A percentile compares a stretch with the other conserved stretches of the same genome.
These are phyloP conservation scores for Paramisgurnus dabryanus DNA, from an alignment of 2,113 vertebrate species.

Conservation along the genomic window DNA sequence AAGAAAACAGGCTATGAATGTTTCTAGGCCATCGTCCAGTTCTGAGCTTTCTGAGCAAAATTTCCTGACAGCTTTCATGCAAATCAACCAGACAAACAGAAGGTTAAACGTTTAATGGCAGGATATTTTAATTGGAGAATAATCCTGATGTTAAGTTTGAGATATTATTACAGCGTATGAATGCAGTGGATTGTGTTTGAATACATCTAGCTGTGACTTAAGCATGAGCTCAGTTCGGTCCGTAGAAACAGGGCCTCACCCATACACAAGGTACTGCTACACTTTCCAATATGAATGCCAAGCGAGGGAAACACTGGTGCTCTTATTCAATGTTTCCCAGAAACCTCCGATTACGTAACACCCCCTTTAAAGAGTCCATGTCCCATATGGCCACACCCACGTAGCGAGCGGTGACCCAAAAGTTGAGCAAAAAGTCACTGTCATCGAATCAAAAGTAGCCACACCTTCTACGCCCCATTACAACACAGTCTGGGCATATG, in stretches of 20 bases:
- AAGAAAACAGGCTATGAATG: background rate
- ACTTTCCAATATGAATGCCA: conserved; percentile 73
- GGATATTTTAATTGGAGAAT: background rate
- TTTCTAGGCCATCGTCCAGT: conserved; percentile 8
- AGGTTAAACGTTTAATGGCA: conserved; percentile 50
- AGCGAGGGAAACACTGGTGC: conserved; percentile 67
- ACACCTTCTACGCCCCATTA: background rate
- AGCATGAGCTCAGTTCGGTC: conserved; percentile 68
- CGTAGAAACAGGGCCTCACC: conserved; percentile 64
- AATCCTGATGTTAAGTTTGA: background rate
- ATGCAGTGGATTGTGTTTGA: conserved; percentile 61
- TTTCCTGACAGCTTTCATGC: conserved; percentile 33
- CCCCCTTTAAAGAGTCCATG: conserved; percentile 52
- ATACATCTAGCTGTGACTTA: conserved; percentile 45
- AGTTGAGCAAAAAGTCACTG: conserved; percentile 7
- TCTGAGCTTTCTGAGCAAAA: background rate
- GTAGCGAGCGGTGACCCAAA: conserved; percentile 42
- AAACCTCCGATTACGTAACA: conserved; percentile 65
- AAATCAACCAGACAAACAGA: conserved; percentile 20
- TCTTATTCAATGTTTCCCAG: conserved; percentile 67
- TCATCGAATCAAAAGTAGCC: background rate
- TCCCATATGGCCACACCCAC: conserved; percentile 14
- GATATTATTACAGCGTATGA: conserved; percentile 51
- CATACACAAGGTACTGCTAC: conserved; percentile 63
- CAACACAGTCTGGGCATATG: background rate